Evolutionary conservation across 2,113 vertebrate genomes (phyloP).

Genomic region (Gymnobelideus leadbeateri): DNA sequence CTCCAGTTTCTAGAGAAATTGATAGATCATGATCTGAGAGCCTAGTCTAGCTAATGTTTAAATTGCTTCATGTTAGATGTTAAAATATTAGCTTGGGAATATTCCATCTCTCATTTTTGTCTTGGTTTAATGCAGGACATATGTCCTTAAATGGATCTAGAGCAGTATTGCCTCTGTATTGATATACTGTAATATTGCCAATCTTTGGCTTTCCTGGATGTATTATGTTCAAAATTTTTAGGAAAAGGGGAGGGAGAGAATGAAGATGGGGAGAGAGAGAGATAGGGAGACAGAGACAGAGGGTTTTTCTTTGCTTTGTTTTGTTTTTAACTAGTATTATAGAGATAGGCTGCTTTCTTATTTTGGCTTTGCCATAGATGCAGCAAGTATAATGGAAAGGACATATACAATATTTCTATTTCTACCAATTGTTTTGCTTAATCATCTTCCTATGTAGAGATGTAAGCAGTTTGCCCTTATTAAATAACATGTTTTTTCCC

Average conservation of each 20-base stretch:
- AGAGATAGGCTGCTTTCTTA: background rate
- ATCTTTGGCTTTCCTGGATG: background rate
- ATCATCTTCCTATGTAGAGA: background rate
- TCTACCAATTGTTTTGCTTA: background rate
- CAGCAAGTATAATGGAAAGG: background rate
- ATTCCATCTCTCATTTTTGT: background rate
- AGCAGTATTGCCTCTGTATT: no score
- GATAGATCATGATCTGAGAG: background rate
- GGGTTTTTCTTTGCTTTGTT: background rate
- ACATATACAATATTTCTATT: background rate
- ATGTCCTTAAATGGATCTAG: background rate
- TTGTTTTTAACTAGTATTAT: background rate
- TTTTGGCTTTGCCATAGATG: background rate
- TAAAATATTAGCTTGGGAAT: background rate
- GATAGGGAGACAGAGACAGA: no score
- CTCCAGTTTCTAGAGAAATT: background rate
- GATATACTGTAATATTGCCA: background rate
- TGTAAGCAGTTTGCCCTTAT: no score
- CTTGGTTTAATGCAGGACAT: background rate
- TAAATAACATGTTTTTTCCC: no score
- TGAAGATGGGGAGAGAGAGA: background rate
- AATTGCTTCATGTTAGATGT: background rate
- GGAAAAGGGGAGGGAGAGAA: background rate
- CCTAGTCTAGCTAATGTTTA: background rate
- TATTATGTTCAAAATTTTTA: background rate